A percentile compares a stretch with the other conserved stretches of the same genome.
Conservation (phyloP, 2,797 vertebrate genomes). For the Myripristis murdjan region DNA sequence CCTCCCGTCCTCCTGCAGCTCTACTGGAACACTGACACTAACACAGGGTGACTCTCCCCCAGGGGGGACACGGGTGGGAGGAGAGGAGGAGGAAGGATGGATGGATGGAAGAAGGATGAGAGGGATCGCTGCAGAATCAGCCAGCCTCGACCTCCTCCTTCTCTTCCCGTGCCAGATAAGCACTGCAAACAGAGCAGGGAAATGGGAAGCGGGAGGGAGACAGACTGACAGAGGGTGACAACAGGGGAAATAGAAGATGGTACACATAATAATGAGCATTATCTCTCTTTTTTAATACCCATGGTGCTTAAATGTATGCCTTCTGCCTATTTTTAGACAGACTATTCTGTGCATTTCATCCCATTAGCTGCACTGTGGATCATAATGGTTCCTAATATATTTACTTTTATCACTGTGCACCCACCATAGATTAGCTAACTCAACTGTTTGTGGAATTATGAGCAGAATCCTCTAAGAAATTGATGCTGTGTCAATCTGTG, state of each 20-base stretch:
- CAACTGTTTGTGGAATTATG: slow-evolving; percentile 35
- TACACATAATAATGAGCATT: slow-evolving; percentile 46
- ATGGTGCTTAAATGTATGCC: background rate
- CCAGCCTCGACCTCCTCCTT: slow-evolving; percentile 36
- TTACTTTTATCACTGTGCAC: slow-evolving; percentile 24
- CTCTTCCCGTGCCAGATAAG: slow-evolving; percentile 35
- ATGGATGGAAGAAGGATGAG: slow-evolving; percentile 47
- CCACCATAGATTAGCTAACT: slow-evolving; percentile 18
- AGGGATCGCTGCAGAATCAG: slow-evolving; percentile 61
- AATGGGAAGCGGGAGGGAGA: slow-evolving; percentile 15
- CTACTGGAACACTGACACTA: slow-evolving; percentile 70
- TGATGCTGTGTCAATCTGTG: slow-evolving; percentile 58
- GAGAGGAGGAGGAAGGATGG: slow-evolving; percentile 40
- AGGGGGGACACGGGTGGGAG: slow-evolving; percentile 60
- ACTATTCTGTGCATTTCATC: background rate
- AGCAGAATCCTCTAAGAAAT: slow-evolving; percentile 49
- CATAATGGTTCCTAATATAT: slow-evolving; percentile 5
- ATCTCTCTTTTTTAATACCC: background rate
- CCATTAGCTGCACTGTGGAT: slow-evolving; percentile 8
- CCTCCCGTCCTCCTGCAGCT: slow-evolving; percentile 51
- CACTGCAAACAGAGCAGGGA: slow-evolving; percentile 6
- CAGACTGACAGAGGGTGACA: background rate
- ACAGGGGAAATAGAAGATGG: slow-evolving; percentile 31
- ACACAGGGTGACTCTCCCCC: slow-evolving; percentile 70
- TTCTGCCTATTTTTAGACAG: background rate